Base-by-base conservation (phyloP, 37 sponge, comb jelly and placozoan genomes). In the Chondrilla cf. caribensis region DNA sequence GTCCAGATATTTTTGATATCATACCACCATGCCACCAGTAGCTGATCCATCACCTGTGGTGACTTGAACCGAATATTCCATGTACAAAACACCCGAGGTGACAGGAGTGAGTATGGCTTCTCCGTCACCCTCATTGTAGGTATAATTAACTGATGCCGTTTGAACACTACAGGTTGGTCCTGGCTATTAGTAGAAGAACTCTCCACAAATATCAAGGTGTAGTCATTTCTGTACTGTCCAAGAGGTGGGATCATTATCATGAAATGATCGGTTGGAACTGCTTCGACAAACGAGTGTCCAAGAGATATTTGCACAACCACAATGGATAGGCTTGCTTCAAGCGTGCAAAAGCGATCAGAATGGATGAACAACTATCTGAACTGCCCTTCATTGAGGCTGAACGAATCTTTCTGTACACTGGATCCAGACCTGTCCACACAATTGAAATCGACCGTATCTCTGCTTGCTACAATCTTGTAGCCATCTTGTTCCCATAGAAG, bases 81-180 rank as follows among this genome's bases (percentile, higher is more conserved):
- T 5, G 37, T 41, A 73, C 38, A 21, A n/a, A 39, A 43, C 25
- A 40, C 11, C 3, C n/a, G 38, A 2, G 21, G 76, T 21, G n/a
- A 11, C 18, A 7, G 40, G 44, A 40, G 44, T 38, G 44, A 73
- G 24, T 2, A 73, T 39, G 18, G 44, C 76, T 25, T 3, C 3
- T 40, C 43, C 76, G 40, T 40, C 41, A 9, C 41, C 76, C 40
- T 73, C 76, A 73, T 38, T 40, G 7, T 36, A 31, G 68, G 64
- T 60, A 75, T 88, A 88, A 3, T 41, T 26, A 36, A 72, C 59
- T 29, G 80, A 80, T 21, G 79, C 84, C 83, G 43, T 2, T 42
- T 43, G 36, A 73, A 73, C 1, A n/a, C 2, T 0, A 73, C 76
- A 8, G 76, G 44, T 2, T 38, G 9, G 0, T 6, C 44, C 8